Conservation (phyloP, 2,888 invertebrate species). For the Melanostoma scalare region DNA sequence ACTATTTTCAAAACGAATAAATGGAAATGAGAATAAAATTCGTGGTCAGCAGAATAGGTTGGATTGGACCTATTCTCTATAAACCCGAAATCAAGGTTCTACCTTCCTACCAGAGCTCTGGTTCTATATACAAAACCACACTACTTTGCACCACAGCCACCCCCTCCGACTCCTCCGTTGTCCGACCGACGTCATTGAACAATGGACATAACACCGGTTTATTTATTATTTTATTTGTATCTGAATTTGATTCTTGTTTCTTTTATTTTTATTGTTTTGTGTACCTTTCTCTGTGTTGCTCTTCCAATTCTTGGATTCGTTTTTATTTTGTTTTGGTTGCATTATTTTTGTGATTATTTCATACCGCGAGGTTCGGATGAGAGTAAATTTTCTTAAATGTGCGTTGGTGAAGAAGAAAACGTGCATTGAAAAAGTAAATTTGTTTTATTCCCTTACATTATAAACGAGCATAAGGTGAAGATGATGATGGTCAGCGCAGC, state of each 20-base stretch:
- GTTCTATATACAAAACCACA: conserved; percentile 31
- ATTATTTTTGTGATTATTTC: conserved; percentile 29
- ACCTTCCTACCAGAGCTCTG: conserved; percentile 20
- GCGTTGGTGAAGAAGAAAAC: not conserved
- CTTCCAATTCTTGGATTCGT: conserved; percentile 9
- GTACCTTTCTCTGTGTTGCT: conserved; percentile 29
- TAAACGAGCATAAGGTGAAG: too few species aligned
- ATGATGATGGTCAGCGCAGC: too few species aligned
- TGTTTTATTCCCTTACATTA: too few species aligned
- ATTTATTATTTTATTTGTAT: conserved; percentile 68
- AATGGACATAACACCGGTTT: conserved; percentile 71
- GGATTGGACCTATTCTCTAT: conserved; percentile 22
- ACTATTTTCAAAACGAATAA: conserved; percentile 5
- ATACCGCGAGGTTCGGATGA: not conserved
- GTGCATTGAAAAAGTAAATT: too few species aligned
- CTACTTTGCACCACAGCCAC: conserved; percentile 11
- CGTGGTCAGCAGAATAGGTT: conserved; percentile 56
- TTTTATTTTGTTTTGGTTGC: conserved; percentile 37
- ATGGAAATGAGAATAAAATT: conserved; percentile 62
- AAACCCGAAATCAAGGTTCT: conserved; percentile 52
- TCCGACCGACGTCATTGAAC: conserved; percentile 52
- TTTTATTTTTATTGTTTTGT: conserved; percentile 61
- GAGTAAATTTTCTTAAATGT: conserved; percentile 8
- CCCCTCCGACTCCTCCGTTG: not conserved
- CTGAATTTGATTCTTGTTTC: conserved; percentile 64